A percentile compares a stretch with the other conserved stretches of the same genome.
These are phyloP conservation scores for Cottus gobio DNA, from an alignment of 2,113 vertebrate genomes.

Conservation along the genomic window DNA sequence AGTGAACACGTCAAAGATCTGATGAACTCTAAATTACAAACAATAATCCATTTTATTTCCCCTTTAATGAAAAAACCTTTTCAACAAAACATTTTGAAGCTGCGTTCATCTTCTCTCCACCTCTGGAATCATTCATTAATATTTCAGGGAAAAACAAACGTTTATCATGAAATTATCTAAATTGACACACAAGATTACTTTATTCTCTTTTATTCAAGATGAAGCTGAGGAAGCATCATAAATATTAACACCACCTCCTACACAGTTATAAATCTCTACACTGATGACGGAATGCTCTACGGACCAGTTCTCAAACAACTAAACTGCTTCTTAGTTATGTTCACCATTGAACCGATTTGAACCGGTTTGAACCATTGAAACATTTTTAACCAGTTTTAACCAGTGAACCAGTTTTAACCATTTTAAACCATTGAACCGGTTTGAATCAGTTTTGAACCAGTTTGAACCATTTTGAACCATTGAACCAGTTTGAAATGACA, in stretches of 20 bases:
- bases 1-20: neutral
- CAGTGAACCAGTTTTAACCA: no score
- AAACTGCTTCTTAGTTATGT: no score
- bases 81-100: neutral
- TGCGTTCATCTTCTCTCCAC: no score
- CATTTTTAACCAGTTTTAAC: no score
- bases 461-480: no score
- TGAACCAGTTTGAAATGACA: no score
- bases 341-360: no score
- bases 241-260: neutral
- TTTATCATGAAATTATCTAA: neutral
- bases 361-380: no score
- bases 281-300: slow-evolving; percentile 1
- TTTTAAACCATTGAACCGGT: no score
- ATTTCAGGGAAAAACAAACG: neutral
- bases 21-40: neutral
- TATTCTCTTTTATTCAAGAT: neutral
- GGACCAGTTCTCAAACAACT: no score
- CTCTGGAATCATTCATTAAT: neutral
- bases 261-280: neutral
- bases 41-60: neutral
- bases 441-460: no score
- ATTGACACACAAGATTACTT: neutral
- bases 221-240: neutral
- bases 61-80: neutral